Conservation (phyloP, 2,797 vertebrate species). For the Pseudopleuronectes americanus region DNA sequence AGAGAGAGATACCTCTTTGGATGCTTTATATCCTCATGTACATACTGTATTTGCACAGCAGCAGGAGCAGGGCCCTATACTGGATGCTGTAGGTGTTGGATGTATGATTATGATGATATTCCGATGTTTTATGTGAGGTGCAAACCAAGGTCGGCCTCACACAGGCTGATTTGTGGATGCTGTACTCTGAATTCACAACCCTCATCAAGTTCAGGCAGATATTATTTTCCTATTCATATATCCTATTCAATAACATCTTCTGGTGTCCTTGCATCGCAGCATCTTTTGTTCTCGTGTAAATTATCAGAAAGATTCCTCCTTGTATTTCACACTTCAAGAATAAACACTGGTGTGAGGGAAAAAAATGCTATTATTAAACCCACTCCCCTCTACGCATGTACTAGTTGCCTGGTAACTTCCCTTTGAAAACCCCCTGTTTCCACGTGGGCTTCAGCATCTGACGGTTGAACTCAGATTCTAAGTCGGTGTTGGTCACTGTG, state of each 20-base stretch:
- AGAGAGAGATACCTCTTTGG: not conserved
- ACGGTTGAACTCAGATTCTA: slow-evolving; percentile 12
- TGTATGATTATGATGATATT: slow-evolving; percentile 25
- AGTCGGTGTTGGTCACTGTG: not conserved
- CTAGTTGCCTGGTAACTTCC: slow-evolving; percentile 71
- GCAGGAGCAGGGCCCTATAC: slow-evolving; percentile 2
- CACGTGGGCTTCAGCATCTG: not conserved
- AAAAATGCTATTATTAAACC: slow-evolving; percentile 41
- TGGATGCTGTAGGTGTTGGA: slow-evolving; percentile 16
- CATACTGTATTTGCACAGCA: slow-evolving; percentile 15
- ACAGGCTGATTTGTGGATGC: slow-evolving; percentile 14
- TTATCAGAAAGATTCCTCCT: not conserved
- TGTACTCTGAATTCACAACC: slow-evolving; percentile 23
- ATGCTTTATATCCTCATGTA: slow-evolving; percentile 20
- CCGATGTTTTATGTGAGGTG: slow-evolving; percentile 16
- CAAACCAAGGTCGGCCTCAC: slow-evolving; percentile 29
- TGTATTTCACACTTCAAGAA: slow-evolving; percentile 26
- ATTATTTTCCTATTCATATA: slow-evolving; percentile 8
- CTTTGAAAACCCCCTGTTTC: not conserved
- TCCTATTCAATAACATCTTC: slow-evolving; percentile 4
- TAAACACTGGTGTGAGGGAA: slow-evolving; percentile 7
- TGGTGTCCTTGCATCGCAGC: slow-evolving; percentile 3
- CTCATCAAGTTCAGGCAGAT: not conserved
- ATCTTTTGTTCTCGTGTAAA: no score
- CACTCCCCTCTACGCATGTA: slow-evolving; percentile 14